These are phyloP conservation scores for Anthonomus grandis DNA, from an alignment of 1,140 invertebrate genomes.

Conservation along the genomic window DNA sequence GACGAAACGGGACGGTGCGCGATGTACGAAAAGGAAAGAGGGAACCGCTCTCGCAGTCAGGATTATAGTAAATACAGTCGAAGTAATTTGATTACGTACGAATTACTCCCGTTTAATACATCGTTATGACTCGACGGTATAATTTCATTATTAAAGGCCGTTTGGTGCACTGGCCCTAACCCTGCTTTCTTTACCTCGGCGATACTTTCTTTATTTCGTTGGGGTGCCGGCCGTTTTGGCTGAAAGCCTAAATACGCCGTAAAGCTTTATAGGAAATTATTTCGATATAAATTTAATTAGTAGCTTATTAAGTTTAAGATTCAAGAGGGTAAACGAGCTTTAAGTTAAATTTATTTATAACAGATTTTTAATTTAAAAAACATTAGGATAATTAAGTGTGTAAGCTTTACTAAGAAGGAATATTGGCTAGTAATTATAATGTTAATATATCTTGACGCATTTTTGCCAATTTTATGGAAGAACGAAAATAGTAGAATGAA, in stretches of 20 bases:
- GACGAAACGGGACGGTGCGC: constrained; percentile 7
- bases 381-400: too few species aligned
- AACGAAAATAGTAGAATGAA: too few species aligned
- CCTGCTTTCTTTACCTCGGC: constrained; percentile 8
- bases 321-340: not conserved
- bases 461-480: too few species aligned
- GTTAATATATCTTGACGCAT: too few species aligned
- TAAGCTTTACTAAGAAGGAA: too few species aligned
- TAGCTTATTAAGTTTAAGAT: constrained; percentile 1
- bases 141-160: constrained; percentile 37
- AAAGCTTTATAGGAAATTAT: constrained; percentile 24
- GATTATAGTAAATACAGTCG: constrained; percentile 48
- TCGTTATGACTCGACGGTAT: constrained; percentile 44
- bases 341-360: too few species aligned
- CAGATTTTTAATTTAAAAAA: too few species aligned
- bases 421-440: too few species aligned
- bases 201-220: constrained; percentile 15
- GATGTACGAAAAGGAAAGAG: too few species aligned
- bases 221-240: too few species aligned
- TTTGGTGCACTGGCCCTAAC: constrained; percentile 6
- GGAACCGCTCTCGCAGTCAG: too few species aligned
- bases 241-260: not conserved
- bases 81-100: constrained; percentile 49
- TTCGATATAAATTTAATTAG: constrained; percentile 16
- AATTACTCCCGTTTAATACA: constrained; percentile 49